Conservation (phyloP, 1,140 invertebrate genomes). For the Nilaparvata lugens region DNA sequence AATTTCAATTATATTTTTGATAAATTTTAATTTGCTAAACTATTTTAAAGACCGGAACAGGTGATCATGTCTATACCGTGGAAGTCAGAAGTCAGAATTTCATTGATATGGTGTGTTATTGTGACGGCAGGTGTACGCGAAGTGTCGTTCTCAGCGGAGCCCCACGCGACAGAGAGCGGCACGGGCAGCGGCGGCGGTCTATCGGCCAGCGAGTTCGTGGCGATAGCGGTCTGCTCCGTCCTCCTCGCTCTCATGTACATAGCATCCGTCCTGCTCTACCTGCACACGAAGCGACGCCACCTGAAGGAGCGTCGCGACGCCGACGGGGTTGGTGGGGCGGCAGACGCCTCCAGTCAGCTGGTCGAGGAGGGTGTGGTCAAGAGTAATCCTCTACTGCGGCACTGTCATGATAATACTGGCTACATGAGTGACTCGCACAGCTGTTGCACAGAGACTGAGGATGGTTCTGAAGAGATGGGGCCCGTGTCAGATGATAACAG, state of each 20-base stretch:
- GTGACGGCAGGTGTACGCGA: slow-evolving; percentile 54
- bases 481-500: slow-evolving; percentile 1
- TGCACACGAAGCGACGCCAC: slow-evolving; percentile 49
- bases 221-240: slow-evolving; percentile 69
- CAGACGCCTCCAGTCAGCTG: not conserved
- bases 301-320: slow-evolving; percentile 14
- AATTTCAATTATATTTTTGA: no score
- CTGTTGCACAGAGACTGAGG: slow-evolving; percentile 24
- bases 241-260: slow-evolving; percentile 73
- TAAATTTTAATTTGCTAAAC: no score
- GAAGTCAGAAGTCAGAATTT: no score
- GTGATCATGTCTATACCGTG: no score
- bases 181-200: slow-evolving; percentile 39
- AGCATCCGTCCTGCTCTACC: slow-evolving; percentile 67
- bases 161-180: slow-evolving; percentile 41
- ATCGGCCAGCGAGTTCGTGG: slow-evolving; percentile 55
- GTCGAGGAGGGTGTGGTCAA: slow-evolving; percentile 55
- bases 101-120: not conserved
- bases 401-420: slow-evolving; percentile 21
- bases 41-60: no score
- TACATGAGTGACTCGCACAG: slow-evolving; percentile 19
- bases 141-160: slow-evolving; percentile 59
- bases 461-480: slow-evolving; percentile 9
- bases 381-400: slow-evolving; percentile 56
- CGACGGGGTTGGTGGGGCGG: slow-evolving; percentile 28